Conservation (phyloP, 2,797 vertebrate species). For the Ataeniobius toweri region DNA sequence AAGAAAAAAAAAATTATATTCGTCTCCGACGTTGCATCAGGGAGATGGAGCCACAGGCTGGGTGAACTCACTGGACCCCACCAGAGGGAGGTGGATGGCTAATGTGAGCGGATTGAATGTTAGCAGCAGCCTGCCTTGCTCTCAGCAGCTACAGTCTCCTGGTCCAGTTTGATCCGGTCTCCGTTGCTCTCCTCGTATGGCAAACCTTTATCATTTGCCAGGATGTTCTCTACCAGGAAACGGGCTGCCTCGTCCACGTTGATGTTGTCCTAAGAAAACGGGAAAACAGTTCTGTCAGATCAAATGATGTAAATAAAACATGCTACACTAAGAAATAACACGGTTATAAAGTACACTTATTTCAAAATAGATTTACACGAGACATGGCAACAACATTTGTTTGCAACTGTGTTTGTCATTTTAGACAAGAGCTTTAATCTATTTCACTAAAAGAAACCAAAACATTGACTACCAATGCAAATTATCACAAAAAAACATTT, state of each 20-base stretch:
- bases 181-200: conserved; percentile 89
- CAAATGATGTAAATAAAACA: background rate
- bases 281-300: conserved; percentile 24
- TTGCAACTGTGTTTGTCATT: background rate
- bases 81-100: conserved; percentile 29
- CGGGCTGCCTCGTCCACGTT: conserved; percentile 96
- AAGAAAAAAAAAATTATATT: conserved; percentile 22
- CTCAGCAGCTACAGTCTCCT: conserved; percentile 84
- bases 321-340: background rate
- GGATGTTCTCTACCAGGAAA: conserved; percentile 95
- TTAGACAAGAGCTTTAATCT: background rate
- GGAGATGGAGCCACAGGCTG: conserved; percentile 33
- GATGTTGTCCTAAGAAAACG: conserved; percentile 88
- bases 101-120: conserved; percentile 53
- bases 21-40: conserved; percentile 37
- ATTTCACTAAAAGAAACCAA: no score
- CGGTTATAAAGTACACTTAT: background rate
- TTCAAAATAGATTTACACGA: background rate
- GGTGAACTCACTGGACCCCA: conserved; percentile 31
- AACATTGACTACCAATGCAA: background rate
- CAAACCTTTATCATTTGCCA: conserved; percentile 88
- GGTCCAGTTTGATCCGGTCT: conserved; percentile 89
- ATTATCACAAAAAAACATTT: background rate
- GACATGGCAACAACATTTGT: background rate
- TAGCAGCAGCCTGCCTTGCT: conserved; percentile 95